A percentile compares a stretch with the other conserved stretches of the same genome.
Conservation (phyloP, 2,797 vertebrate genomes). For the Malurus leucopterus region DNA sequence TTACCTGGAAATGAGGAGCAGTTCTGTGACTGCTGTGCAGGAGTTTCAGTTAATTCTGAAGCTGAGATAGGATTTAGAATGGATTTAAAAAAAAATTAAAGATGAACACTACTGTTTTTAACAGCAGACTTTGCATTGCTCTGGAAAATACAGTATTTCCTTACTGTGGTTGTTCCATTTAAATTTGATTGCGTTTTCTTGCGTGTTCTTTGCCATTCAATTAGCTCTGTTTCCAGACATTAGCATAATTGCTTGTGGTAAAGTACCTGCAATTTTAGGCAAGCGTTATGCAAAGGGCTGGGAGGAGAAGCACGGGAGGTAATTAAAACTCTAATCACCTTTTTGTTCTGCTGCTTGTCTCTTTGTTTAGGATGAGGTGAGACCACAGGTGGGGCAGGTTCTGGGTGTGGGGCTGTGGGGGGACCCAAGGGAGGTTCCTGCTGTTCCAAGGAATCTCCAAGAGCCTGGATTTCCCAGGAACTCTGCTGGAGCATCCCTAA, state of each 20-base stretch:
- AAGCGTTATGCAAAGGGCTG: neutral
- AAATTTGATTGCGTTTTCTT: conserved; percentile 20
- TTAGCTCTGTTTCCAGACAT: conserved; percentile 43
- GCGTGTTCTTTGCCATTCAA: conserved; percentile 25
- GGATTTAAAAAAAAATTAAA: neutral
- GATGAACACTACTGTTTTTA: neutral
- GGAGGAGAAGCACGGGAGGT: neutral
- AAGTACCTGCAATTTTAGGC: conserved; percentile 21
- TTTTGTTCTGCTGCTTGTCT: neutral
- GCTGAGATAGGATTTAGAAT: neutral
- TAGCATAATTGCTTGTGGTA: conserved; percentile 44
- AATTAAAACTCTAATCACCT: conserved; percentile 7
- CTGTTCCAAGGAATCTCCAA: neutral
- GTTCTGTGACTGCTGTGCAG: neutral
- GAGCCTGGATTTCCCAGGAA: fast-evolving
- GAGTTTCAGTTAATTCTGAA: neutral
- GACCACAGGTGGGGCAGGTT: neutral
- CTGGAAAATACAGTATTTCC: neutral
- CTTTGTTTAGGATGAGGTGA: neutral
- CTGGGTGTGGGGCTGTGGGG: neutral
- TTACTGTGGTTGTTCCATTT: conserved; percentile 10
- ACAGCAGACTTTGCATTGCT: neutral
- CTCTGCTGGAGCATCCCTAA: neutral
- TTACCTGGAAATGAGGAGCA: neutral
- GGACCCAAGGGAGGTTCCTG: neutral